Evolutionary conservation across 2,888 invertebrate genomes (phyloP), one percentile per base, ranked within the genome.

Genomic region (Drosophila gaucha): DNA sequence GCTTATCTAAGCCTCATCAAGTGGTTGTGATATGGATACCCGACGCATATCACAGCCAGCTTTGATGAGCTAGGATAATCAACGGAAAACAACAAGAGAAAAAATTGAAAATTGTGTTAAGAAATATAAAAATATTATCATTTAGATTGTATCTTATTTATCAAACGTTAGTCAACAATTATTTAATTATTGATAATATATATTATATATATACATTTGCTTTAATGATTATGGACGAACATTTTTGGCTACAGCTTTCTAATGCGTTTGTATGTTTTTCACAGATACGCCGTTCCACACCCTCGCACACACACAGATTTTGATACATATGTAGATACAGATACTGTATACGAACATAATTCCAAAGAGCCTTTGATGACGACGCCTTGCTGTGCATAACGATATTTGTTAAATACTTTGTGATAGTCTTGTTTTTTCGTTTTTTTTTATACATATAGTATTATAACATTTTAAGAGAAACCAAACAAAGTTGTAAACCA

Each of bases 21-120:
- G 95, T 96, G 97, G 96, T 93, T 96, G 96, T 96, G 97, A 95
- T 94, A 94, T 96, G 92, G 91, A 91, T 92, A 92, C 82, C 89
- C 87, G 90, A 90, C 92, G 93, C 97, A 96, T 97, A 98, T 97
- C 97, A 98, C 97, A 98, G 97, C 97, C 97, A 97, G 97, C 97
- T 97, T 97, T 97, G 97, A 97, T 95, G 95, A 96, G 95, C 95
- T 95, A 93, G 93, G 91, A 91, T 90, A 91, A 90, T 88, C 91
- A 91, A 91, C 90, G 91, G 90, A 85, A 86, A 63, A 88, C 91
- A 91, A 86, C 91, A 64, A 65, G 62, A 52, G 54, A 57, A 55
- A 16, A 16, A 31, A 51, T 38, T 52, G 18, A 44, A 20, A 12
- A 28, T 35, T n/a, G 9, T 6, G 35, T 8, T n/a, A 8, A 10